Percentiles rank a stretch among this genome's conserved stretches.
These are phyloP conservation scores for Pantherophis alleghaniensis DNA, from an alignment of 2,797 vertebrate genomes.

Conservation along the genomic window DNA sequence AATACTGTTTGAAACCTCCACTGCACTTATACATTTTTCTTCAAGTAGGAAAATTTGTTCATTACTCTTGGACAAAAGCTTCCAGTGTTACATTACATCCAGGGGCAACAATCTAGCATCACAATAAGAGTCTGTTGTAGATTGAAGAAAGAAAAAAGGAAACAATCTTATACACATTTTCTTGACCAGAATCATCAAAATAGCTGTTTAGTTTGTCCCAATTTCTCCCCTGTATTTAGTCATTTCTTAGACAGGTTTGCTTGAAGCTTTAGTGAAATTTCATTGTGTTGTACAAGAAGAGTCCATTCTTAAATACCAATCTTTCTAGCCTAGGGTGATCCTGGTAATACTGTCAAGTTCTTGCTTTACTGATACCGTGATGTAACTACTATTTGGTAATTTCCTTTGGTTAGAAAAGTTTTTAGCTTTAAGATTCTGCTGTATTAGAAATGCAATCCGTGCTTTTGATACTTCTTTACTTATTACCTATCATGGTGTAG, in stretches of 20 bases:
- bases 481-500: background rate
- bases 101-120: background rate
- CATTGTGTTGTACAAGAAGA: background rate
- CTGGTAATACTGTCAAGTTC: background rate
- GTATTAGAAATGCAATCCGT: background rate
- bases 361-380: background rate
- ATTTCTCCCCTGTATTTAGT: background rate
- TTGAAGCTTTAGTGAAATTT: background rate
- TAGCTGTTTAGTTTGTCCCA: background rate
- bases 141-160: no score
- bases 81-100: background rate
- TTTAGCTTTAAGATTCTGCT: background rate
- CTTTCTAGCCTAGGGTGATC: background rate
- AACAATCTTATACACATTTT: background rate
- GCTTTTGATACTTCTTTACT: background rate
- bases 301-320: background rate
- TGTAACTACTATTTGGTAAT: background rate
- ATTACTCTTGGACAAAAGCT: background rate
- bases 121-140: background rate
- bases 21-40: background rate
- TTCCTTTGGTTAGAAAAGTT: background rate
- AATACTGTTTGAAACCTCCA: background rate
- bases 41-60: background rate
- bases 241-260: background rate
- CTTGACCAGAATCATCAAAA: background rate